Conservation (phyloP, 1,140 invertebrate species). For the Drosophila auraria region DNA sequence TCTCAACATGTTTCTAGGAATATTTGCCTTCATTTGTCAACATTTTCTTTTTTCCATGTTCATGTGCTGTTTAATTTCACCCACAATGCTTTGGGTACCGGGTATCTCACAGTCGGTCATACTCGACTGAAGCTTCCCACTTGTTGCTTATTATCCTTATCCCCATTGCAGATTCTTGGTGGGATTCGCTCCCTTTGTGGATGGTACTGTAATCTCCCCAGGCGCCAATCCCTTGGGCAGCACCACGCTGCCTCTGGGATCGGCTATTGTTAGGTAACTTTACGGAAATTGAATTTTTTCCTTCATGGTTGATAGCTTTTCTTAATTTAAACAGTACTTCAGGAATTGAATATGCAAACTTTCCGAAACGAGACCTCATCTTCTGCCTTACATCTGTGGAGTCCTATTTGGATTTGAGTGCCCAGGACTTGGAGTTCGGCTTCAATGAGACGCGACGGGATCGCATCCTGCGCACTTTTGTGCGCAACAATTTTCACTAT, state of each 20-base stretch:
- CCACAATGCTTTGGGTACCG: no score
- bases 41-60: no score
- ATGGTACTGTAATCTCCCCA: constrained; percentile 91
- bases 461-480: constrained; percentile 93
- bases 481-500: constrained; percentile 94
- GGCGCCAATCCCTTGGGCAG: constrained; percentile 79
- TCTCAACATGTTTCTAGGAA: no score
- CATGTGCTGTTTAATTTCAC: no score
- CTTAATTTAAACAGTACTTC: constrained; percentile 86
- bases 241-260: constrained; percentile 78
- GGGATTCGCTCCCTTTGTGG: constrained; percentile 95
- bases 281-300: neutral
- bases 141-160: no score
- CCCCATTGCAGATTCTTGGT: constrained; percentile 88
- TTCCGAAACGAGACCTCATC: constrained; percentile 91
- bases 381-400: constrained; percentile 92
- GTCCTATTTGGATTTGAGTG: constrained; percentile 91
- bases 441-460: constrained; percentile 94
- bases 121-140: no score
- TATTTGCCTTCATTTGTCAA: no score
- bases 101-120: no score
- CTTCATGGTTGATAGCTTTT: constrained; percentile 23
- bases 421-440: constrained; percentile 92
- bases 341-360: constrained; percentile 92
- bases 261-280: constrained; percentile 83